Evolutionary conservation across 1,140 invertebrate genomes (phyloP).

Genomic region (Halesus radiatus): DNA sequence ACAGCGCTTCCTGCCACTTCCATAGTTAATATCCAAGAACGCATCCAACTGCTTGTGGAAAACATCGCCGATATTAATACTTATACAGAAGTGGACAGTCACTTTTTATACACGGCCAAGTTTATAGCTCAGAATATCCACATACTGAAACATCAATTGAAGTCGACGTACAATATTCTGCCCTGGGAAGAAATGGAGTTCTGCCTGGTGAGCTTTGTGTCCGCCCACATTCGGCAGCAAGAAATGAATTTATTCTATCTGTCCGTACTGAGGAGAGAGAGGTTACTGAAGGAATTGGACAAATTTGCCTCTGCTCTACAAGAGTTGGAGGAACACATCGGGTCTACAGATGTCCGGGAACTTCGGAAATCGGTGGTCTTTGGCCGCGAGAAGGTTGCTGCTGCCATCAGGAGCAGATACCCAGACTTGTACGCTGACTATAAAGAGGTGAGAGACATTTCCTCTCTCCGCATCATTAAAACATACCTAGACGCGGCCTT

Average conservation of each 20-base stretch:
- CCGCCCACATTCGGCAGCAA: background rate
- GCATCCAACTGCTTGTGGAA: background rate
- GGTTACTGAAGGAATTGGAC: background rate
- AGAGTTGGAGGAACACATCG: background rate
- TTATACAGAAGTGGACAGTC: background rate
- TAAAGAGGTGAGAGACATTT: background rate
- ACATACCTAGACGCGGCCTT: conserved; percentile 1
- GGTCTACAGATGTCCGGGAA: background rate
- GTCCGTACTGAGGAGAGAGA: background rate
- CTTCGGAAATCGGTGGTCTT: background rate
- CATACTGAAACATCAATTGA: conserved; percentile 2
- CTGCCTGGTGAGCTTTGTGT: background rate
- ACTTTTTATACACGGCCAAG: no score
- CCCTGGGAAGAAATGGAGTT: no score
- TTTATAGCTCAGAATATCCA: conserved; percentile 6
- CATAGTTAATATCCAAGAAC: background rate
- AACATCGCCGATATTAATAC: background rate
- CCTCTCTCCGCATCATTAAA: background rate
- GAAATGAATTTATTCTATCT: background rate
- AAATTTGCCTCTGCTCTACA: background rate
- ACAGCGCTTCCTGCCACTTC: no score
- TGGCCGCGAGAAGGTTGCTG: background rate
- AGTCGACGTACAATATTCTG: background rate
- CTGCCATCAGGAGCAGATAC: background rate
- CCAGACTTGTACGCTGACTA: background rate